Base-by-base conservation (phyloP, 2,888 invertebrate species). In the Helleia helle region DNA sequence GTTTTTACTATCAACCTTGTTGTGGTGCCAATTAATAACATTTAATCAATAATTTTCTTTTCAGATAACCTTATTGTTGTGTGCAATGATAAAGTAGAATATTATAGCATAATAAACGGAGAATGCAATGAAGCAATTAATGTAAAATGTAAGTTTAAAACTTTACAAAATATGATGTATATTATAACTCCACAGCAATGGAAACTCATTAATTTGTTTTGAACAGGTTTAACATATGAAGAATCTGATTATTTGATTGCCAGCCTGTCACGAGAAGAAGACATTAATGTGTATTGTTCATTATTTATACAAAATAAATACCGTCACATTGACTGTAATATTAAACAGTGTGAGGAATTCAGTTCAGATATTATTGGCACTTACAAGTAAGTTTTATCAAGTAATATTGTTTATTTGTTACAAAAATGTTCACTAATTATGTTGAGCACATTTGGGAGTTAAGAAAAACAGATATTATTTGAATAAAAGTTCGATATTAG, bases 11-110 rank as follows among this genome's bases (percentile, higher is more conserved):
- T n/a, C n/a, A n/a, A n/a, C n/a, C n/a, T n/a, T n/a, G n/a, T n/a
- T n/a, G n/a, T n/a, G n/a, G n/a, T n/a, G n/a, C n/a, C n/a, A n/a
- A n/a, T n/a, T n/a, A n/a, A n/a, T n/a, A n/a, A n/a, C n/a, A 15
- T 8, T 4, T 22, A 22, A 6, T 6, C 7, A 5, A 2, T 22
- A 22, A 7, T 7, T 22, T 22, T 22, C 41, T 40, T 69, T 61
- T 37, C 58, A 71, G 71, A 63, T 41, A 51, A 44, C 9, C 26
- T 74, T 7, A 62, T 71, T 40, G 44, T 67, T 4, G 48, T 59
- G 1, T 44, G 40, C 7, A 14, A 46, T 3, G 14, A 36, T 3
- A 29, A 31, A 22, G 54, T 65, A 1, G 48, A 40, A 39, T 64
- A 59, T 42, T 64, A 47, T 42, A 44, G 59, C 43, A 40, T 60